phyloP scores from a whole-genome alignment of 2,113 vertebrate genomes.

The Dipodomys spectabilis region DNA sequence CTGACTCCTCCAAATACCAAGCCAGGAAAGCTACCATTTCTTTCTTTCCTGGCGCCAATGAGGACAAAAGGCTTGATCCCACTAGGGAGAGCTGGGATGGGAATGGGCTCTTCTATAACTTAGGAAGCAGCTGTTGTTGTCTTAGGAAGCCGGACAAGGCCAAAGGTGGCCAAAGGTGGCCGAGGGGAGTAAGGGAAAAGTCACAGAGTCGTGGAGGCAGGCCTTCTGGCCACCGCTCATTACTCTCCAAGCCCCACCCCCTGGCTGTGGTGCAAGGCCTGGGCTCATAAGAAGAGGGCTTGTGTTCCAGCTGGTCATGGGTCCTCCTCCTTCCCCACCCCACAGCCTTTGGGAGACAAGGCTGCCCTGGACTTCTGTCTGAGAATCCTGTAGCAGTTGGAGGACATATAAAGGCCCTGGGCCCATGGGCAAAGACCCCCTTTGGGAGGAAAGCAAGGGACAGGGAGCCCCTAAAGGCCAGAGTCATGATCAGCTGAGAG shows the following conservation, averaged over 20 bases:
- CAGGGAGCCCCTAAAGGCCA: background rate
- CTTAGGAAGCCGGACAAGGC: slow-evolving; percentile 62
- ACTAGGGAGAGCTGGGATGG: background rate
- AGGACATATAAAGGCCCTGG: background rate
- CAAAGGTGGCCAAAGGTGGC: background rate
- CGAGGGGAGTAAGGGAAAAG: slow-evolving; percentile 43
- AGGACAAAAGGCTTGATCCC: slow-evolving; percentile 65
- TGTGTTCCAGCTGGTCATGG: background rate
- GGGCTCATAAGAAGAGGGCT: background rate
- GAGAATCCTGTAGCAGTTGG: background rate
- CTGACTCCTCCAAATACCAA: background rate
- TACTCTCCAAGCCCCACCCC: background rate
- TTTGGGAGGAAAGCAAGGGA: background rate
- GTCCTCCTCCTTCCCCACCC: background rate
- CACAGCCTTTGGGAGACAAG: background rate
- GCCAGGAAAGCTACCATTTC: slow-evolving; percentile 15
- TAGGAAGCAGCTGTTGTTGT: slow-evolving; percentile 70
- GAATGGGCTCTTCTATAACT: background rate
- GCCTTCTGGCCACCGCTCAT: background rate
- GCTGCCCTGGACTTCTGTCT: background rate
- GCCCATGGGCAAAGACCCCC: background rate
- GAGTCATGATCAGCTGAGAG: background rate
- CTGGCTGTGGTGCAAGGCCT: fast-evolving
- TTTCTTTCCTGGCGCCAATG: slow-evolving; percentile 76
- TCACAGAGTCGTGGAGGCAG: fast-evolving